A percentile compares a stretch with the other conserved stretches of the same genome.
These are phyloP conservation scores for Coendou prehensilis DNA, from an alignment of 2,797 vertebrate species.

Conservation along the genomic window DNA sequence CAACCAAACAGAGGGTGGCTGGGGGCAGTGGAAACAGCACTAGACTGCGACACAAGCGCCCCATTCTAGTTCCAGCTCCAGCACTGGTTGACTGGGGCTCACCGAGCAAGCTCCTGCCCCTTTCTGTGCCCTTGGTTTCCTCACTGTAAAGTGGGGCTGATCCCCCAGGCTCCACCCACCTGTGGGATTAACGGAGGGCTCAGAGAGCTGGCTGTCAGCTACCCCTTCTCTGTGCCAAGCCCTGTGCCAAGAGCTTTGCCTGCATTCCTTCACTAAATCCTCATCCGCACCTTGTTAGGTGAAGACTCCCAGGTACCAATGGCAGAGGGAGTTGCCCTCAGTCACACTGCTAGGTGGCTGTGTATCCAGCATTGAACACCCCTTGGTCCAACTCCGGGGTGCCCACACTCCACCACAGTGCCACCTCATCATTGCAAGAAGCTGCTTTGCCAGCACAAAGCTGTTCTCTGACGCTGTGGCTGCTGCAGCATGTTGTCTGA, in stretches of 20 bases:
- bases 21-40: neutral
- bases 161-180: neutral
- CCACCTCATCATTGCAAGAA: neutral
- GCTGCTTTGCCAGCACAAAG: neutral
- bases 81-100: neutral
- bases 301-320: neutral
- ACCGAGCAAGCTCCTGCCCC: neutral
- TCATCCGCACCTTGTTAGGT: neutral
- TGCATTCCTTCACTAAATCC: neutral
- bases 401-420: rapidly evolving
- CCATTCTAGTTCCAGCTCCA: neutral
- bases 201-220: neutral
- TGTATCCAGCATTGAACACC: neutral
- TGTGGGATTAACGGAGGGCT: neutral
- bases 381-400: rapidly evolving
- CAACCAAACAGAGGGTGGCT: neutral
- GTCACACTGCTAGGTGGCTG: neutral
- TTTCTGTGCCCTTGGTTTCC: slow-evolving; percentile 32
- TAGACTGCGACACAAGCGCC: neutral
- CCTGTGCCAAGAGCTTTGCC: neutral
- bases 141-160: neutral
- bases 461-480: neutral
- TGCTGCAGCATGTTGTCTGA: neutral
- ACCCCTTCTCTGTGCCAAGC: neutral
- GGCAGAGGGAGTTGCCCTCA: neutral